Evolutionary conservation across 2,113 vertebrate genomes (phyloP), one percentile per base, ranked within the genome.

Genomic region (Barnardius zonarius): DNA sequence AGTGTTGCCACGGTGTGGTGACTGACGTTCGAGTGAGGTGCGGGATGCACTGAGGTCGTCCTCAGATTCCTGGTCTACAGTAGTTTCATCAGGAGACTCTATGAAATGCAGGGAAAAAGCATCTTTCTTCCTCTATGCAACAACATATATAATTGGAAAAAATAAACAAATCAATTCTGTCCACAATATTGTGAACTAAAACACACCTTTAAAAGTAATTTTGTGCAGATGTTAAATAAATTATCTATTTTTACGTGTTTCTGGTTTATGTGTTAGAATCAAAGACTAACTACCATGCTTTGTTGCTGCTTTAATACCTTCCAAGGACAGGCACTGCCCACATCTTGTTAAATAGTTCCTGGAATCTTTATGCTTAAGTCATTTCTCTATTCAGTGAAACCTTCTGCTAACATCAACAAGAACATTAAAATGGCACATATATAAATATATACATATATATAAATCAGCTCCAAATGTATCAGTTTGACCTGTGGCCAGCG

Each of bases 1-100:
- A 90, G 99, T 99, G 98, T 99, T 99, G 97, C 99, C 99, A 95
- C 99, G 99, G 97, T 99, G 99, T 78, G 98, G 98, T 46, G 98
- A 96, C 92, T 99, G 98, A 97, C 98, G 98, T 97, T 99, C 99
- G 96, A 99, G 97, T 44, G 99, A 99, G 80, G 98, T 98, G 91
- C 98, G 98, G 16, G 98, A 98, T 67, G 99, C 97, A 75, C 98
- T 98, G 96, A 98, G 97, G 97, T 99, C 99, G 23, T 99, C 99
- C 97, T 99, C 99, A 3, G 99, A 99, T 98, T 99, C 99, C 95
- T 98, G 98, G 97, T 99, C 99, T 59, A 97, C 97, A 52, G 97
- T 94, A 89, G 98, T 98, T 96, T 99, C 99, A 75, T 99, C 99
- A 1, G 98, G 98, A 97, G 97, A 99, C 98, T 99, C 99, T 99